Evolutionary conservation across 2,888 invertebrate species (phyloP).

Genomic region (Microctonus aethiopoides): DNA sequence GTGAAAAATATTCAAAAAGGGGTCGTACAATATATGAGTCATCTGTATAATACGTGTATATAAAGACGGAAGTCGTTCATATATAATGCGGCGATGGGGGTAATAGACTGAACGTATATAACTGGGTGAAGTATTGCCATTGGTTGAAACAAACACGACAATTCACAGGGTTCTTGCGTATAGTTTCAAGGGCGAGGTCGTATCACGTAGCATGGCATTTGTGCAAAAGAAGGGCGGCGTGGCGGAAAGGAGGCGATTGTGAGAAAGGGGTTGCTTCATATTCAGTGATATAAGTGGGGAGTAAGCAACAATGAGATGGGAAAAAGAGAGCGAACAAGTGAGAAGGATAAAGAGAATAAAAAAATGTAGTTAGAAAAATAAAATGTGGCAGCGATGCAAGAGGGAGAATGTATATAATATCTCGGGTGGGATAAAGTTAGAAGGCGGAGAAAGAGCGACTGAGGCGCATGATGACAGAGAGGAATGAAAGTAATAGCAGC

Average conservation of each 20-base stretch:
- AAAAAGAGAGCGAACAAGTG: not conserved
- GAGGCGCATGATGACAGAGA: slow-evolving; percentile 50
- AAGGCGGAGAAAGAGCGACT: slow-evolving; percentile 33
- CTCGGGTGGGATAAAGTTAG: slow-evolving; percentile 34
- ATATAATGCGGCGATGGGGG: slow-evolving; percentile 10
- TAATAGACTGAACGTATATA: not conserved
- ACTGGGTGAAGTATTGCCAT: slow-evolving; percentile 45
- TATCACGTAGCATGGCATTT: not conserved
- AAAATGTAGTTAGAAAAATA: slow-evolving; percentile 28
- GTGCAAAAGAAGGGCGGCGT: slow-evolving; percentile 30
- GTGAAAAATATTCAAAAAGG: slow-evolving; percentile 17
- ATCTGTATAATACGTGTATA: slow-evolving; percentile 23
- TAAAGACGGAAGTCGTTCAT: slow-evolving; percentile 32
- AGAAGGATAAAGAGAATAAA: slow-evolving; percentile 5
- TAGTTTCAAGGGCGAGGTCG: slow-evolving; percentile 55
- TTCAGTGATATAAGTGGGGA: slow-evolving; percentile 19
- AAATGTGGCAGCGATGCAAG: slow-evolving; percentile 44
- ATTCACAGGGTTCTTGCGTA: slow-evolving; percentile 29
- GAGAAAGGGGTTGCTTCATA: slow-evolving; percentile 36
- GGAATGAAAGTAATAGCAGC: slow-evolving; percentile 54
- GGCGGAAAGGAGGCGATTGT: slow-evolving; percentile 36
- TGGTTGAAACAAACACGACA: slow-evolving; percentile 46
- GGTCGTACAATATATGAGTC: not conserved
- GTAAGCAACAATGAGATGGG: slow-evolving; percentile 1
- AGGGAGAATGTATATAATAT: slow-evolving; percentile 29